Base-by-base conservation (phyloP, 2,113 vertebrate genomes). In the Paradisaea rubra region DNA sequence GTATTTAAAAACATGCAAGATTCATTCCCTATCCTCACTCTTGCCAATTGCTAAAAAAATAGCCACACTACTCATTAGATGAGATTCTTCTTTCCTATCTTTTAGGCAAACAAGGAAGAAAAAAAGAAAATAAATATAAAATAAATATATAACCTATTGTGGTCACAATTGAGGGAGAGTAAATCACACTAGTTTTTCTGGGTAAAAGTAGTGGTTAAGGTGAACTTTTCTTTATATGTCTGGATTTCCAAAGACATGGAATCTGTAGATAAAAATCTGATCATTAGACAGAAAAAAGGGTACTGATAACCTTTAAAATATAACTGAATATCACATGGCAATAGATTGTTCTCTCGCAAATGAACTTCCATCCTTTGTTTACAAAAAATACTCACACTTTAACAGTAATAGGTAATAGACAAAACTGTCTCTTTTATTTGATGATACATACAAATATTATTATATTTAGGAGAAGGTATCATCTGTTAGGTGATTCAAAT, bases 11-110 rank as follows among this genome's bases (percentile, higher is more conserved):
- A 41, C 28, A 22, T 31, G 31, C 16, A 63, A 54, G 41, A 83
- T 65, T 56, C 4, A 37, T 69, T 92, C 59, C 19, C 5, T 71
- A 5, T 52, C 39, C 14, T 76, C 35, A 56, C 2, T 39, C 16
- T 50, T 91, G 9, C 3, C 57, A 24, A 54, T 63, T 69, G 27
- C 13, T 74, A 33, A 52, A 71, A 72, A 59, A 45, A 57, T 35
- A 81, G 10, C n/a, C 13, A 37, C 13, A 12, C 3, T 11, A 12
- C 2, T 18, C 1, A 2, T 42, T 37, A 39, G 7, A 33, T 11
- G 15, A 50, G 4, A 16, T 59, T 50, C 21, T 22, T 39, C 19
- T 86, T 76, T 52, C 13, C 17, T 53, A 5, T 63, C 6, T 52
- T 83, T 56, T 35, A 63, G 30, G 25, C 24, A 91, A 82, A 56